Percentiles rank a stretch among this genome's conserved stretches.
Conservation (phyloP, 1,140 invertebrate species). For the Galleria mellonella region DNA sequence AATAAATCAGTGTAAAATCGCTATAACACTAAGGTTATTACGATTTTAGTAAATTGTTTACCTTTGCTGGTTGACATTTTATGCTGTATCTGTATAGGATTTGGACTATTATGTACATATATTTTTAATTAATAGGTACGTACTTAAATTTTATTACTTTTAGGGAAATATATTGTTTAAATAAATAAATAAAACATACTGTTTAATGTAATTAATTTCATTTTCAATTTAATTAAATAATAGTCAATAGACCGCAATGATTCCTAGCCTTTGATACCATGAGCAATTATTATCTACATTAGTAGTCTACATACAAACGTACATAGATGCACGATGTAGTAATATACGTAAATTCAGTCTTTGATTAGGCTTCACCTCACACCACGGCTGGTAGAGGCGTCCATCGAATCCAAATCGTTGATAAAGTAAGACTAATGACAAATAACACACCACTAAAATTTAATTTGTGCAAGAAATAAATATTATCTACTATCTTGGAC, state of each 20-base stretch:
- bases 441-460: constrained; percentile 27
- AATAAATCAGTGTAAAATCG: too few relatives aligned
- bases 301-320: constrained; percentile 24
- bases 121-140: too few relatives aligned
- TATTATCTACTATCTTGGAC: constrained; percentile 26
- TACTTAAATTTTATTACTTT: too few relatives aligned
- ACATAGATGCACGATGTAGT: constrained; percentile 33
- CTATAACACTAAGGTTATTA: too few relatives aligned
- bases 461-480: constrained; percentile 46
- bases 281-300: constrained; percentile 52
- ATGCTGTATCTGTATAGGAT: too few relatives aligned
- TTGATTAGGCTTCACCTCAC: constrained; percentile 53
- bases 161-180: too few relatives aligned
- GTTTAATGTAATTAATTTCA: constrained; percentile 26
- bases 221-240: constrained; percentile 49
- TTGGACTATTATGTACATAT: too few relatives aligned
- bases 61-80: too few relatives aligned
- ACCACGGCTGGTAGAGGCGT: constrained; percentile 10
- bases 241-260: constrained; percentile 66
- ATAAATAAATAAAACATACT: too few relatives aligned
- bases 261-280: constrained; percentile 50
- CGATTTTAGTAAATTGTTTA: too few relatives aligned
- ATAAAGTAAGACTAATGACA: constrained; percentile 19
- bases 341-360: constrained; percentile 66
- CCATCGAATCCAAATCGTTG: constrained; percentile 29